A percentile compares a stretch with the other conserved stretches of the same genome.
Evolutionary conservation across 2,888 invertebrate species (phyloP).

Genomic region (Agrotis segetum): DNA sequence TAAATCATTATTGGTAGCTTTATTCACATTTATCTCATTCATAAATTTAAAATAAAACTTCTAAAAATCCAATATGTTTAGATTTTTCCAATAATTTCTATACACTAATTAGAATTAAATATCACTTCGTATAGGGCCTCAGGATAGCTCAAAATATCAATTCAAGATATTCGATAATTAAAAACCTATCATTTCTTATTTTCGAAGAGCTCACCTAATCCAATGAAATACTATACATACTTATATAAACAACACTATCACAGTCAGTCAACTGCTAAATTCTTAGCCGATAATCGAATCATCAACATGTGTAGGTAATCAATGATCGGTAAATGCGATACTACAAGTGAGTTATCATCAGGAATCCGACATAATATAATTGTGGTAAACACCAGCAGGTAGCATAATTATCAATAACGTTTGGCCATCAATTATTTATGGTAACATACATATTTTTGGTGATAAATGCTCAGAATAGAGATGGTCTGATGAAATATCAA

Average conservation of each 20-base stretch:
- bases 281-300: conserved; percentile 29
- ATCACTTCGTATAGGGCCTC: neutral
- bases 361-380: conserved; percentile 33
- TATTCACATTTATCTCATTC: no score
- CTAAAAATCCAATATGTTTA: no score
- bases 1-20: no score
- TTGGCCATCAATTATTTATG: conserved; percentile 64
- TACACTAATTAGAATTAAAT: no score
- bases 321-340: conserved; percentile 27
- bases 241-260: neutral
- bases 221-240: neutral
- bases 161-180: neutral
- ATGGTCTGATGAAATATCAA: neutral
- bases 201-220: neutral
- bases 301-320: conserved; percentile 7
- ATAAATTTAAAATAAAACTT: no score
- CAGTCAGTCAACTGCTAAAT: conserved; percentile 10
- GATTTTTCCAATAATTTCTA: no score
- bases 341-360: conserved; percentile 35
- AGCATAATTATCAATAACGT: conserved; percentile 65
- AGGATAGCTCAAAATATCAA: neutral
- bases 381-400: conserved; percentile 55
- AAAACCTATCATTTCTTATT: neutral
- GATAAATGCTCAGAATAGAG: conserved; percentile 62
- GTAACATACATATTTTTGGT: conserved; percentile 26